Conservation (phyloP, 2,113 vertebrate species). For the Cinclus mexicanus region DNA sequence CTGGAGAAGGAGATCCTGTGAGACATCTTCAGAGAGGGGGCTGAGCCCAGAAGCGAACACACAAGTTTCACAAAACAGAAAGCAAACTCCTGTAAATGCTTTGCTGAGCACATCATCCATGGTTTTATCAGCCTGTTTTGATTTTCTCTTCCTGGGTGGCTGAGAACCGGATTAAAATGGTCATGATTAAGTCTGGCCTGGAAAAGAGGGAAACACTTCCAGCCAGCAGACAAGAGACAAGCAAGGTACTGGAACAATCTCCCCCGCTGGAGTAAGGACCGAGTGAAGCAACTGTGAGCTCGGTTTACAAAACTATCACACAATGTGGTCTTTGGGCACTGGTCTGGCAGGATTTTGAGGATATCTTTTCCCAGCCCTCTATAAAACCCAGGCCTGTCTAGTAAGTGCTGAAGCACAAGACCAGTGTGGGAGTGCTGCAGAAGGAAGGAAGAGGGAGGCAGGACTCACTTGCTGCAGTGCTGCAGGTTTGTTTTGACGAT, state of each 20-base stretch:
- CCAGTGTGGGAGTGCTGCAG: no score
- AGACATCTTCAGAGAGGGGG: neutral
- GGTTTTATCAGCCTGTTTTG: neutral
- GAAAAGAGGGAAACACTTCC: neutral
- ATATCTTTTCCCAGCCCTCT: neutral
- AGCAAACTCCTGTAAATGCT: neutral
- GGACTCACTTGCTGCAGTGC: slow-evolving; percentile 88
- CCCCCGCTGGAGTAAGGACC: rapidly evolving
- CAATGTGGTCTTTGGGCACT: neutral
- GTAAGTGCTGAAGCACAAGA: neutral
- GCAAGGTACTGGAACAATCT: neutral
- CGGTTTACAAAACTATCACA: neutral
- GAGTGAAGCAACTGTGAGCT: neutral
- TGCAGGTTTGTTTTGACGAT: slow-evolving; percentile 90
- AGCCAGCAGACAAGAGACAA: neutral
- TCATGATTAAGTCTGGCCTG: neutral
- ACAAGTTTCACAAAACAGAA: neutral
- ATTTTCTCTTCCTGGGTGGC: neutral
- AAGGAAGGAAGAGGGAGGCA: rapidly evolving
- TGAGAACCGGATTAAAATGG: neutral
- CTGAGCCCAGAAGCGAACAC: neutral
- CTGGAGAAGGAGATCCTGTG: neutral
- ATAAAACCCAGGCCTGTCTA: neutral
- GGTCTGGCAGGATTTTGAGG: neutral
- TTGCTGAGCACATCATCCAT: neutral